These are phyloP conservation scores for Lasius fuliginosus DNA, from an alignment of 2,888 invertebrate genomes.

Conservation along the genomic window DNA sequence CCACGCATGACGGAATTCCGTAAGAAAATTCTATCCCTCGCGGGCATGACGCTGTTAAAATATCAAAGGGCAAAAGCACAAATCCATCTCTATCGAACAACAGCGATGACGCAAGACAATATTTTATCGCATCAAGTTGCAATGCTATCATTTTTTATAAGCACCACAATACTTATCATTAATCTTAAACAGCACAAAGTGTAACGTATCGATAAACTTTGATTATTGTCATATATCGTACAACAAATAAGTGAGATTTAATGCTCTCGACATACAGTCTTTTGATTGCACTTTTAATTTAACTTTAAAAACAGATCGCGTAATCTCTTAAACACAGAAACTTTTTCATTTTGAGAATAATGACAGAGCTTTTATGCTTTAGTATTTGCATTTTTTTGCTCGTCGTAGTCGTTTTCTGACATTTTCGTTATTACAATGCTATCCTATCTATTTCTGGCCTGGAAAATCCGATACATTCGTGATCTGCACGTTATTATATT, in stretches of 20 bases:
- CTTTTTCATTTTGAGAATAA: background rate
- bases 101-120: conserved; percentile 16
- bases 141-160: background rate
- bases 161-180: background rate
- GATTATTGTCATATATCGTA: background rate
- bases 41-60: conserved; percentile 36
- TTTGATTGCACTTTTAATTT: background rate
- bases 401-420: background rate
- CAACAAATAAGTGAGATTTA: conserved; percentile 2
- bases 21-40: conserved; percentile 27
- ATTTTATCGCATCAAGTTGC: conserved; percentile 26
- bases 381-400: background rate
- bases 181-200: background rate
- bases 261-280: background rate
- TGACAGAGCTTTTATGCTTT: background rate
- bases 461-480: conserved; percentile 17
- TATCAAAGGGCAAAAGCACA: conserved; percentile 11
- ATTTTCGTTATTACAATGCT: background rate
- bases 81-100: conserved; percentile 25
- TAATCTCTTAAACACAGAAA: background rate
- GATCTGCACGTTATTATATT: conserved; percentile 33
- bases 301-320: background rate
- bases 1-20: conserved; percentile 32
- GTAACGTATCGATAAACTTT: conserved; percentile 16
- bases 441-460: background rate